Evolutionary conservation across 1,140 invertebrate species (phyloP).

Genomic region (Magallana ariakensis): DNA sequence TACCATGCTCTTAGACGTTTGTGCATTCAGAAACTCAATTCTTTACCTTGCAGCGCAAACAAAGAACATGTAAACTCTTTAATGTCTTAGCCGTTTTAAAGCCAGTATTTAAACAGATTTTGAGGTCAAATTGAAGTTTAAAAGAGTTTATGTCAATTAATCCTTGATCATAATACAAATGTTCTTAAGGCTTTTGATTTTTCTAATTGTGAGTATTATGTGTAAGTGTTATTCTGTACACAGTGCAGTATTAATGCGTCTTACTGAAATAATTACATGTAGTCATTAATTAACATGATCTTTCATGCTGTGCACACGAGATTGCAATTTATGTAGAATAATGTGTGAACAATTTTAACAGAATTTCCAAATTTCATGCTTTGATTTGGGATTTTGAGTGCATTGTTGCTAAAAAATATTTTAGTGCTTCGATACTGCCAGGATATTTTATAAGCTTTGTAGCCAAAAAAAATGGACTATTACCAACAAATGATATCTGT

Average conservation of each 20-base stretch:
- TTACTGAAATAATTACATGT: background rate
- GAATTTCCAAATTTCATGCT: background rate
- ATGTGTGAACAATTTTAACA: too few species aligned
- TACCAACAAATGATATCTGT: slow-evolving; percentile 2
- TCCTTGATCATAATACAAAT: slow-evolving; percentile 3
- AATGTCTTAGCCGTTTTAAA: slow-evolving; percentile 16
- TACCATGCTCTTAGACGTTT: background rate
- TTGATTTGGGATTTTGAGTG: too few species aligned
- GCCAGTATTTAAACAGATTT: slow-evolving; percentile 12
- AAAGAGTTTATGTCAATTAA: slow-evolving; percentile 20
- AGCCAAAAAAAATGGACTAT: background rate
- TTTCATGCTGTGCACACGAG: background rate
- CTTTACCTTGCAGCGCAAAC: background rate
- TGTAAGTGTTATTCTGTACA: background rate
- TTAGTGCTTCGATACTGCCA: background rate
- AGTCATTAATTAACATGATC: background rate
- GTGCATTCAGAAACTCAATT: background rate
- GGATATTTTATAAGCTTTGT: too few species aligned
- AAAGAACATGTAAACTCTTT: background rate
- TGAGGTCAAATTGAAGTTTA: slow-evolving; percentile 20
- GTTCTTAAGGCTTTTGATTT: slow-evolving; percentile 32
- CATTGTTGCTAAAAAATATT: background rate
- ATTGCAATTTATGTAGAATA: background rate
- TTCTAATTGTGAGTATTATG: slow-evolving; percentile 5
- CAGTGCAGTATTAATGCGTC: background rate